Base-by-base conservation (phyloP, 1,140 invertebrate species). In the Cotesia vestalis region DNA sequence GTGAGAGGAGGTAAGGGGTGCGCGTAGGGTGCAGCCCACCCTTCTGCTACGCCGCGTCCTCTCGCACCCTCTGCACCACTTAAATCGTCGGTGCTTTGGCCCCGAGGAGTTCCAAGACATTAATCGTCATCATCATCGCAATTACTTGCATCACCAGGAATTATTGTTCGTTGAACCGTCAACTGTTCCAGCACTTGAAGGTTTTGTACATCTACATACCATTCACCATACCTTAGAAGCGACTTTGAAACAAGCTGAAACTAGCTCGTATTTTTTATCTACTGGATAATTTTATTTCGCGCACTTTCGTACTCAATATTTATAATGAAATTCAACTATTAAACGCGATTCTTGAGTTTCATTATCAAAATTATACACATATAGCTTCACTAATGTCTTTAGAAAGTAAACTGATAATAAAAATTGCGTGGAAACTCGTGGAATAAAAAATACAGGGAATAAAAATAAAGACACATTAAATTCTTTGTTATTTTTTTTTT, bases 1-100 rank as follows among this genome's bases (percentile, higher is more conserved):
- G 84, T 86, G 85, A 86, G 82, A 79, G 81, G 81, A 78, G 81
- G 79, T 78, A 81, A 75, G 77, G 82, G 80, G 82, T 84, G 83
- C 80, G 79, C 79, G 82, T 77, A 81, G 79, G 79, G 80, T 81
- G 81, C 82, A 80, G 78, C 70, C 72, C 63, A 79, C 75, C 76
- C 75, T 83, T 66, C 73, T 77, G 80, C 73, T 82, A 74, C 78
- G 81, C 74, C 81, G 78, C 78, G 77, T 82, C 78, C 75, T 79
- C 78, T 77, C 79, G 78, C 80, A 81, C 78, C 77, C 79, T 81
- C 79, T 77, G 78, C 64, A 77, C 75, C 76, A 76, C 60, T 72
- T 69, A 66, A 71, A 73, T 61, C 77, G 75, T 63, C 74, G 72
- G 63, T 64, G 69, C 69, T 34, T 17, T 38, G 17, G 46, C 34